Conservation (phyloP, 2,888 invertebrate genomes). For the Deilephila porcellus region DNA sequence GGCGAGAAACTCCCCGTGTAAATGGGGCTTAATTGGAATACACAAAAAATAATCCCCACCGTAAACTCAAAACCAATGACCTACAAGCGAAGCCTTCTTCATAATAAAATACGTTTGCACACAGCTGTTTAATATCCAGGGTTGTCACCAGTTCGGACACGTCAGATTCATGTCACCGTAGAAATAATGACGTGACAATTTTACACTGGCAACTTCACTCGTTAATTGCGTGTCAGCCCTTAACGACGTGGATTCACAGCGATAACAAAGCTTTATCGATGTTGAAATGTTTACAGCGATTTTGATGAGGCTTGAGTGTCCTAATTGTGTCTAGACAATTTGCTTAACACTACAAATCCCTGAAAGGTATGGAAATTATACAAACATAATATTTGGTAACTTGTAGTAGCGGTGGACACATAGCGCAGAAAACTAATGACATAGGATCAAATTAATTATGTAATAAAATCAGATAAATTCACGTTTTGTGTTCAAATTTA, state of each 20-base stretch:
- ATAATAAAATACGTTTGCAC: background rate
- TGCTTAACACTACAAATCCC: no score
- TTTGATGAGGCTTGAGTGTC: background rate
- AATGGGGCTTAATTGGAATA: no score
- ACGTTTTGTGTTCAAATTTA: no score
- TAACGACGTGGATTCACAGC: constrained; percentile 33
- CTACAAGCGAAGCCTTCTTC: background rate
- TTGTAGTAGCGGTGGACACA: no score
- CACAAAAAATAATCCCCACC: background rate
- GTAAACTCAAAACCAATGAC: background rate
- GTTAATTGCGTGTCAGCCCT: constrained; percentile 52
- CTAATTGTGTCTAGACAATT: no score
- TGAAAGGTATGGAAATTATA: background rate
- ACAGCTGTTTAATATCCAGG: constrained; percentile 1
- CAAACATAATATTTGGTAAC: no score
- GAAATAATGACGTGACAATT: constrained; percentile 52
- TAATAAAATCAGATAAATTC: no score
- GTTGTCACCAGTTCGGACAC: constrained; percentile 41
- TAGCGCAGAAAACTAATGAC: no score
- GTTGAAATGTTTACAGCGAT: constrained; percentile 1
- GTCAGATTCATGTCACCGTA: constrained; percentile 45
- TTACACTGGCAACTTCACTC: constrained; percentile 45
- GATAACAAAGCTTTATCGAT: constrained; percentile 26
- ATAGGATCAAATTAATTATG: no score
- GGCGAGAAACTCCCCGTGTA: no score